These are phyloP conservation scores for Gnathonemus echidnorhynchus DNA, from an alignment of 2,113 vertebrate species.

Conservation along the genomic window DNA sequence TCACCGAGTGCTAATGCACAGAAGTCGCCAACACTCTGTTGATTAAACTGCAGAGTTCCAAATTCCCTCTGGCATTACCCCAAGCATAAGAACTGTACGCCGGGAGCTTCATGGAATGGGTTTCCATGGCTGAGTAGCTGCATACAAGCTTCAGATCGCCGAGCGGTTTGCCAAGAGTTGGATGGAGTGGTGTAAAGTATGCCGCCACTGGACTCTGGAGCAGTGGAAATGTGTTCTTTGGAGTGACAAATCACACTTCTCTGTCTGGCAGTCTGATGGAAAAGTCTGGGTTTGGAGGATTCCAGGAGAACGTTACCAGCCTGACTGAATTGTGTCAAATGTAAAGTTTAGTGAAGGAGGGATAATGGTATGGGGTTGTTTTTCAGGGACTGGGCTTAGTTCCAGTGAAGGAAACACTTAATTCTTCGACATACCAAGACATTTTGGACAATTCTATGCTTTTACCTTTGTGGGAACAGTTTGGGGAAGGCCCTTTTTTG, in stretches of 20 bases:
- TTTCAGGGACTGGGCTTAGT: background rate
- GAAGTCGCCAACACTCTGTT: background rate
- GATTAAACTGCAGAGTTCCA: background rate
- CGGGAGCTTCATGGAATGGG: background rate
- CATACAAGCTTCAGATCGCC: background rate
- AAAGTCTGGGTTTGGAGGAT: background rate
- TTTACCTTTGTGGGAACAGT: background rate
- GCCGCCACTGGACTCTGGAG: background rate
- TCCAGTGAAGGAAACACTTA: background rate
- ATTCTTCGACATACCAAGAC: background rate
- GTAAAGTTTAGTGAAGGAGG: background rate
- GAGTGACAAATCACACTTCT: background rate
- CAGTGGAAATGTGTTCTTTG: background rate
- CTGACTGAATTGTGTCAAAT: background rate
- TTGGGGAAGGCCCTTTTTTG: background rate
- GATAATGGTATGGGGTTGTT: background rate
- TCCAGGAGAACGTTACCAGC: background rate
- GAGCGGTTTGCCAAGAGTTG: background rate
- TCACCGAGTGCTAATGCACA: too few species aligned
- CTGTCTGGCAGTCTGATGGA: background rate
- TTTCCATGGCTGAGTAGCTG: background rate
- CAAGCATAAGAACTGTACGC: background rate
- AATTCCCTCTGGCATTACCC: background rate
- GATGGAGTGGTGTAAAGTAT: background rate
- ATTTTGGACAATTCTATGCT: background rate